A percentile compares a stretch with the other conserved stretches of the same genome.
These are phyloP conservation scores for Arctia plantaginis DNA, from an alignment of 2,888 invertebrate genomes.

Conservation along the genomic window DNA sequence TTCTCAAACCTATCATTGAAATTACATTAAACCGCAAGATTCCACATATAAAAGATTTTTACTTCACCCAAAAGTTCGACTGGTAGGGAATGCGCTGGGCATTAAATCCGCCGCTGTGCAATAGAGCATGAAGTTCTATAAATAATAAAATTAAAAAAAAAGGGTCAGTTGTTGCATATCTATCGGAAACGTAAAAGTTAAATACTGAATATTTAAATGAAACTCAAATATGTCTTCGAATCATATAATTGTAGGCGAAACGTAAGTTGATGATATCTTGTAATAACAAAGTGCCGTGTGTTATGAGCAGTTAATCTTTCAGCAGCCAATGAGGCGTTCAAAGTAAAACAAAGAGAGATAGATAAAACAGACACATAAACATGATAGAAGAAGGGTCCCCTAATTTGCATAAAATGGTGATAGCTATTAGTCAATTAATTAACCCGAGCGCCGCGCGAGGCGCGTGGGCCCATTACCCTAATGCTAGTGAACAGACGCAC, in stretches of 20 bases:
- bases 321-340: background rate
- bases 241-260: background rate
- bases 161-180: background rate
- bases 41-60: too few relatives aligned
- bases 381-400: background rate
- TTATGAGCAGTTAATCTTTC: background rate
- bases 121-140: too few relatives aligned
- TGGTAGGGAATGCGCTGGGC: too few relatives aligned
- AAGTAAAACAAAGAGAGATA: background rate
- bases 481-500: conserved; percentile 26
- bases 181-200: background rate
- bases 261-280: background rate
- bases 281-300: background rate
- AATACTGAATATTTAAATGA: background rate
- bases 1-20: too few relatives aligned
- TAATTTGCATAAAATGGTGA: conserved; percentile 1
- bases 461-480: conserved; percentile 22
- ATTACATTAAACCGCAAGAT: too few relatives aligned
- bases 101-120: too few relatives aligned
- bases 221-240: background rate
- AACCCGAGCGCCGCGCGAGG: conserved; percentile 1
- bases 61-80: too few relatives aligned
- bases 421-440: conserved; percentile 18
- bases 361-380: background rate
- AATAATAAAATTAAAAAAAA: background rate